A percentile compares a stretch with the other conserved stretches of the same genome.
These are phyloP conservation scores for Gyrodactylus bullatarudis DNA, from an alignment of 1,140 invertebrate species.

Conservation along the genomic window DNA sequence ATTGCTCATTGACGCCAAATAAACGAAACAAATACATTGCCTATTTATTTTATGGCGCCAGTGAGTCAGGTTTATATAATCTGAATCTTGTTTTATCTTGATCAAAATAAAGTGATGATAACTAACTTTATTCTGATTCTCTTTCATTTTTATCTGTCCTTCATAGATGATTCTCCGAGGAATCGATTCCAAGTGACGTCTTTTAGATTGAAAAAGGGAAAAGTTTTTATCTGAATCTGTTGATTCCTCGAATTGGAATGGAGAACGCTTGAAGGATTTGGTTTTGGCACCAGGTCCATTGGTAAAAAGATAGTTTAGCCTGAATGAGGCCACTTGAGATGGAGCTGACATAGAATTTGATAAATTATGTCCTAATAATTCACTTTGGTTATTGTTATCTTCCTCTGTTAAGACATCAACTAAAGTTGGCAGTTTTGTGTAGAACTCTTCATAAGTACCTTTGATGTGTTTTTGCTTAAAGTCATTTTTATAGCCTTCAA, in stretches of 20 bases:
- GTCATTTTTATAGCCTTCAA: not conserved
- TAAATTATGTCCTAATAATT: not conserved
- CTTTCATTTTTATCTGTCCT: not conserved
- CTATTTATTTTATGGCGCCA: no score
- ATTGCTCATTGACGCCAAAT: no score
- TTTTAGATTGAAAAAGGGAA: not conserved
- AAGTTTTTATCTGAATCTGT: not conserved
- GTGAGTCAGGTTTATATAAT: no score
- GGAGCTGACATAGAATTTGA: not conserved
- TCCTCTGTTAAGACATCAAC: no score
- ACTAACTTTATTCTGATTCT: not conserved
- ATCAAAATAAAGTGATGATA: no score
- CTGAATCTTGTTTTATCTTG: no score
- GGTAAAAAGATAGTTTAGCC: not conserved
- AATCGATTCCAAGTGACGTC: not conserved
- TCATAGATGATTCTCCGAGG: not conserved
- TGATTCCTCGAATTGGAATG: not conserved
- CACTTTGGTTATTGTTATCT: not conserved
- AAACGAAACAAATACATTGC: no score
- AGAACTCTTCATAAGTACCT: not conserved
- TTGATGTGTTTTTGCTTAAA: not conserved
- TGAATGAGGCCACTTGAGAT: not conserved
- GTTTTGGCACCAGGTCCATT: not conserved
- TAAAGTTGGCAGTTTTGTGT: not conserved
- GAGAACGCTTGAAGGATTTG: not conserved